phyloP scores from a whole-genome alignment of 2,113 vertebrate genomes.

The Melanostigma gelatinosum region DNA sequence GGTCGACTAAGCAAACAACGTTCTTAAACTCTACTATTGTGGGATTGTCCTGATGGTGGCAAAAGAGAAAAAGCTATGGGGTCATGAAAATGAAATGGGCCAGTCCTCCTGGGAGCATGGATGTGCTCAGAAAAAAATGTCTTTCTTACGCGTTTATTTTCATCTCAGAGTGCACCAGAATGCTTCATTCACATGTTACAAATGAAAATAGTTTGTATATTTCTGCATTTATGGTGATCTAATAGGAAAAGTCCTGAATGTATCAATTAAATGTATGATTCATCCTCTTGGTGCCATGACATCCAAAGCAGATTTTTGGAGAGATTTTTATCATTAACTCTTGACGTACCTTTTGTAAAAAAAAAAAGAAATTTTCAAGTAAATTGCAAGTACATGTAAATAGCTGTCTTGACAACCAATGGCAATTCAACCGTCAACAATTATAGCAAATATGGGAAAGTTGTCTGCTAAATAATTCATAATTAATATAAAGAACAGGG shows the following conservation, averaged over 20 bases:
- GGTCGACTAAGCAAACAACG: conserved; percentile 36
- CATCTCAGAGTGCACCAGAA: conserved; percentile 2
- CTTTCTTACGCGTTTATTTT: background rate
- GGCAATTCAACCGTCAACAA: background rate
- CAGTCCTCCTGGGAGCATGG: conserved; percentile 31
- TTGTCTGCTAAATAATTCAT: background rate
- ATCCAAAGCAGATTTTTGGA: background rate
- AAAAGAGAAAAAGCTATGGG: conserved; percentile 38
- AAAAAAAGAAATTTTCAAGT: background rate
- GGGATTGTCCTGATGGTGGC: background rate
- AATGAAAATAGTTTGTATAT: background rate
- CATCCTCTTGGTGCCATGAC: background rate
- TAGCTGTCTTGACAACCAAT: background rate
- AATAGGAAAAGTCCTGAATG: background rate
- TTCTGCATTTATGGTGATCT: background rate
- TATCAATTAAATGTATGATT: background rate
- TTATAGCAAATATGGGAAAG: background rate
- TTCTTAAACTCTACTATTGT: conserved; percentile 23
- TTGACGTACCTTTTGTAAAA: background rate
- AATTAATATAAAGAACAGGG: background rate
- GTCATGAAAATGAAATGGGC: conserved; percentile 50
- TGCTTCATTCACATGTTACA: conserved; percentile 9
- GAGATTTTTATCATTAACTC: background rate
- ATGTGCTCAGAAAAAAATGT: conserved; percentile 12
- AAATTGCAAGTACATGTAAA: background rate